Evolutionary conservation across 2,797 vertebrate genomes (phyloP).

Genomic region (Hypotaenidia okinawae): DNA sequence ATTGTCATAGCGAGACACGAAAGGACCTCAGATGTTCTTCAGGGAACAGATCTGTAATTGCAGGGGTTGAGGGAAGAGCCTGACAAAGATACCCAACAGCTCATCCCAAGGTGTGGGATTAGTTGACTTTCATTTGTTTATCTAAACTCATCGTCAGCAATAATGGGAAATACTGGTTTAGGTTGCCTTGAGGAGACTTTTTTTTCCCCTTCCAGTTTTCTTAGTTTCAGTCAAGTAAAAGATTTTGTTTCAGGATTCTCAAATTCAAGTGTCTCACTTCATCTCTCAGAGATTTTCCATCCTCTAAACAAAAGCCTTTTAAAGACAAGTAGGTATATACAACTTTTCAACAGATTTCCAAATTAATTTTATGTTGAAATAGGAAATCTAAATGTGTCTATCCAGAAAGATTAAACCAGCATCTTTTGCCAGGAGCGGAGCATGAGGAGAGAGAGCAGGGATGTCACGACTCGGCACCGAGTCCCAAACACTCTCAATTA

Average conservation of each 20-base stretch:
- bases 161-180: background rate
- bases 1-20: background rate
- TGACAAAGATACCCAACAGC: background rate
- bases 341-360: background rate
- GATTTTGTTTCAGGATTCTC: background rate
- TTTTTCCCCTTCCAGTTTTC: background rate
- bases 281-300: background rate
- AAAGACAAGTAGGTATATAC: background rate
- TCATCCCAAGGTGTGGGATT: background rate
- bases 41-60: background rate
- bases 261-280: background rate
- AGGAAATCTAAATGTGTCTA: constrained; percentile 25
- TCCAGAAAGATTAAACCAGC: background rate
- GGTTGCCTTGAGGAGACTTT: background rate
- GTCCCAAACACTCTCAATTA: background rate
- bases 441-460: rapidly evolving
- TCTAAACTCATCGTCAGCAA: background rate
- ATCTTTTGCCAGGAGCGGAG: background rate
- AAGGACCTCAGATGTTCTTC: background rate
- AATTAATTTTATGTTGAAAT: constrained; percentile 28
- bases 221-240: background rate
- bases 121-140: background rate
- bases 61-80: background rate
- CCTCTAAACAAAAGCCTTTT: background rate
- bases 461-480: background rate